Conservation (phyloP, 2,113 vertebrate genomes). For the Zosterops lateralis region DNA sequence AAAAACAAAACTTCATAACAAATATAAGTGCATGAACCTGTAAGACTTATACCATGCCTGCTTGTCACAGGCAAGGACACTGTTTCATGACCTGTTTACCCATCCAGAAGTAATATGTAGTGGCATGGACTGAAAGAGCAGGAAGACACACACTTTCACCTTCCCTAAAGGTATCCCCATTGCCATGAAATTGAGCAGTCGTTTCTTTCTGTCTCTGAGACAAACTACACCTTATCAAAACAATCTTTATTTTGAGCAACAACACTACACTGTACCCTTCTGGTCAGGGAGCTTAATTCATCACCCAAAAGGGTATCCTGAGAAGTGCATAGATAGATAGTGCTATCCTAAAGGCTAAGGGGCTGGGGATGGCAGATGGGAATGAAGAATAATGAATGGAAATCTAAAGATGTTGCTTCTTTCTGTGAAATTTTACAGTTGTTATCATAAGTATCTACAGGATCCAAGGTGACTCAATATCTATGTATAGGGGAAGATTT, state of each 20-base stretch:
- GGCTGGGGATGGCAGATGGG: neutral
- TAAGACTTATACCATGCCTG: neutral
- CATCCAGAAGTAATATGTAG: neutral
- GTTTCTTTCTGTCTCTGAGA: constrained; percentile 11
- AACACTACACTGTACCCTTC: neutral
- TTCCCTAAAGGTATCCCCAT: neutral
- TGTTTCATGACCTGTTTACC: neutral
- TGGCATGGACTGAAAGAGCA: neutral
- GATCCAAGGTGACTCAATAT: neutral
- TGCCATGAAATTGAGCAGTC: neutral
- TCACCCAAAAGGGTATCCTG: neutral
- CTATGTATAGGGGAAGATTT: neutral
- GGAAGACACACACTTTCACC: neutral
- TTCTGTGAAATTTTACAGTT: neutral
- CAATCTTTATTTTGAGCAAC: constrained; percentile 6
- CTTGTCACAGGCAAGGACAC: neutral
- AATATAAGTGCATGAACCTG: neutral
- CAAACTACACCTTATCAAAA: neutral
- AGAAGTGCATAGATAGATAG: neutral
- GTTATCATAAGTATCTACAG: neutral
- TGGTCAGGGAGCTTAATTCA: neutral
- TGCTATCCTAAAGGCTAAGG: neutral
- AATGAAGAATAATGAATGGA: neutral
- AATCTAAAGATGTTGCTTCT: neutral
- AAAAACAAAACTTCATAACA: neutral